phyloP scores from a whole-genome alignment of 2,888 invertebrate species.

The Leucoma salicis region DNA sequence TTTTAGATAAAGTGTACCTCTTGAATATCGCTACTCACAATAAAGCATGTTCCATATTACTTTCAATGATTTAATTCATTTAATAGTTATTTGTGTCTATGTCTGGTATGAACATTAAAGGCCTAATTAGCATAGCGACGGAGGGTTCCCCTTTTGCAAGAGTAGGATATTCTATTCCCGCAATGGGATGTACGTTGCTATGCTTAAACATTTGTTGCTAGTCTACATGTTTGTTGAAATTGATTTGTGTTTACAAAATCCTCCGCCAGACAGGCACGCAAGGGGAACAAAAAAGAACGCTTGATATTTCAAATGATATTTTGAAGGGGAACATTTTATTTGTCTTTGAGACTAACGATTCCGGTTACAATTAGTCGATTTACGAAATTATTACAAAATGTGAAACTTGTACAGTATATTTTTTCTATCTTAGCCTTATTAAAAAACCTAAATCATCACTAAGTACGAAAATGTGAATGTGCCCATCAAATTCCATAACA shows the following conservation, averaged over 20 bases:
- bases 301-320: conserved; percentile 16
- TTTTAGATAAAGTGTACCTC: too few species aligned
- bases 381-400: too few species aligned
- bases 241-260: conserved; percentile 14
- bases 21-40: not conserved
- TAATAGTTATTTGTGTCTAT: conserved; percentile 16
- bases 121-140: conserved; percentile 15
- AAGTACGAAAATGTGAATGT: too few species aligned
- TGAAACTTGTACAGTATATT: too few species aligned
- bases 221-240: conserved; percentile 10
- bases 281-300: conserved; percentile 23
- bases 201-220: conserved; percentile 1
- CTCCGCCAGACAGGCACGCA: conserved; percentile 6
- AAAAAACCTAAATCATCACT: too few species aligned
- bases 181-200: conserved; percentile 3
- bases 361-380: too few species aligned
- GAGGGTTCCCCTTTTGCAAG: conserved; percentile 7
- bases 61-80: conserved; percentile 11
- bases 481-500: too few species aligned
- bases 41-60: not conserved
- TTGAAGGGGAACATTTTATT: too few species aligned
- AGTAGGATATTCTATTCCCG: conserved; percentile 12
- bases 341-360: too few species aligned
- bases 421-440: too few species aligned
- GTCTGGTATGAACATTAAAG: conserved; percentile 10